Percentiles rank a stretch among this genome's conserved stretches.
Evolutionary conservation across 2,113 vertebrate genomes (phyloP).

Genomic region (Eira barbara): DNA sequence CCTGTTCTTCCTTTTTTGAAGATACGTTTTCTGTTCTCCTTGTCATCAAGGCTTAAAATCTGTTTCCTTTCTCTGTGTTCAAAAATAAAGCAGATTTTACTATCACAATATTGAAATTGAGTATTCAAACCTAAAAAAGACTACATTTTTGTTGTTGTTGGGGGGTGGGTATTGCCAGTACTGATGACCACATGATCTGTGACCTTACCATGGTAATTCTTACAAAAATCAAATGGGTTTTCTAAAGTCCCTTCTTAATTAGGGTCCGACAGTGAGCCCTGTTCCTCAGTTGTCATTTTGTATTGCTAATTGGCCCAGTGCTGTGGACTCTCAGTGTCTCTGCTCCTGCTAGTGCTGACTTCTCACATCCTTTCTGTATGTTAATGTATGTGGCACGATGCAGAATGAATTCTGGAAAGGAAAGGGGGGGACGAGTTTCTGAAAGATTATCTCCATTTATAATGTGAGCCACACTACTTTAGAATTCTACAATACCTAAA

Average conservation of each 20-base stretch:
- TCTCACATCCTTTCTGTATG: background rate
- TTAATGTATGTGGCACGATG: background rate
- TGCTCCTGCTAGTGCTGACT: background rate
- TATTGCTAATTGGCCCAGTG: constrained; percentile 31
- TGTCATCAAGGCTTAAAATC: background rate
- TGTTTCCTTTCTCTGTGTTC: background rate
- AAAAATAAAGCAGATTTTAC: background rate
- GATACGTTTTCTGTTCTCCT: background rate
- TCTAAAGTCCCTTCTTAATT: background rate
- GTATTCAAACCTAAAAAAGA: background rate
- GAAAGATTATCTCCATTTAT: constrained; percentile 38
- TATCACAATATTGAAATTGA: background rate
- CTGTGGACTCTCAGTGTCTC: background rate
- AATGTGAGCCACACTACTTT: background rate
- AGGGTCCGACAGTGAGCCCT: background rate
- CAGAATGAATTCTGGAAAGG: constrained; percentile 35
- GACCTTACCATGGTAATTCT: background rate
- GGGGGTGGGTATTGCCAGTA: no score
- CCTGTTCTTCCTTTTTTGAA: background rate
- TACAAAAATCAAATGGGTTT: constrained; percentile 18
- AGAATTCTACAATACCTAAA: constrained; percentile 13
- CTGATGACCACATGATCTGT: background rate
- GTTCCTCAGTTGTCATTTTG: constrained; percentile 53
- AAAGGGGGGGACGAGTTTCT: background rate
- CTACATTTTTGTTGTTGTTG: background rate